A percentile compares a stretch with the other conserved stretches of the same genome.
Evolutionary conservation across 1,140 invertebrate species (phyloP).

Genomic region (Eriocheir sinensis): DNA sequence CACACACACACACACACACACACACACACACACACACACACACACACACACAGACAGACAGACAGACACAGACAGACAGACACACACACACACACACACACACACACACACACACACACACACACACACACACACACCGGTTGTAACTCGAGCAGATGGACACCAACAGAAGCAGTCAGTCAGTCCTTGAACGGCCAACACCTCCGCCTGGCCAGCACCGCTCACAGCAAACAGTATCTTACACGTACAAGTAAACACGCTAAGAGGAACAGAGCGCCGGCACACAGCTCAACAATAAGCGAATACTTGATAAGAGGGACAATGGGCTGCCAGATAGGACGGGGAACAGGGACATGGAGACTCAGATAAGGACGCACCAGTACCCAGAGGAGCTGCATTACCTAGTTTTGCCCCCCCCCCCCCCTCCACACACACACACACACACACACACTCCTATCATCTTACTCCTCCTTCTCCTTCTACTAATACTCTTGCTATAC

Average conservation of each 20-base stretch:
- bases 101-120: constrained; percentile 26
- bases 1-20: constrained; percentile 48
- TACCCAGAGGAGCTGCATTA: not conserved
- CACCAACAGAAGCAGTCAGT: not conserved
- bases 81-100: constrained; percentile 21
- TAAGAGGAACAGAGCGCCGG: not conserved
- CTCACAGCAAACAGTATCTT: constrained; percentile 5
- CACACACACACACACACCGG: not conserved
- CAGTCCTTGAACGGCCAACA: too few relatives aligned
- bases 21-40: constrained; percentile 56
- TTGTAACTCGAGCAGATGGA: not conserved
- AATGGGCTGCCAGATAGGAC: not conserved
- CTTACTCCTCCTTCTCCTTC: not conserved
- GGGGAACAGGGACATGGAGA: not conserved
- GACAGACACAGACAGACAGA: constrained; percentile 8
- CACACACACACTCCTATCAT: not conserved
- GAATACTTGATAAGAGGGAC: constrained; percentile 23
- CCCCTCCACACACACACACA: too few relatives aligned
- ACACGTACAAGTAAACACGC: not conserved
- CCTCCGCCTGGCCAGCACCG: not conserved
- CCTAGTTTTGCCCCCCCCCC: not conserved
- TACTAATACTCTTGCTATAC: too few relatives aligned
- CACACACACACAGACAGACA: constrained; percentile 56
- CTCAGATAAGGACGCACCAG: not conserved
- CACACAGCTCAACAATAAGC: constrained; percentile 30